A percentile compares a stretch with the other conserved stretches of the same genome.
Conservation (phyloP, 1,140 invertebrate genomes). For the Hypsibius dujardini region DNA sequence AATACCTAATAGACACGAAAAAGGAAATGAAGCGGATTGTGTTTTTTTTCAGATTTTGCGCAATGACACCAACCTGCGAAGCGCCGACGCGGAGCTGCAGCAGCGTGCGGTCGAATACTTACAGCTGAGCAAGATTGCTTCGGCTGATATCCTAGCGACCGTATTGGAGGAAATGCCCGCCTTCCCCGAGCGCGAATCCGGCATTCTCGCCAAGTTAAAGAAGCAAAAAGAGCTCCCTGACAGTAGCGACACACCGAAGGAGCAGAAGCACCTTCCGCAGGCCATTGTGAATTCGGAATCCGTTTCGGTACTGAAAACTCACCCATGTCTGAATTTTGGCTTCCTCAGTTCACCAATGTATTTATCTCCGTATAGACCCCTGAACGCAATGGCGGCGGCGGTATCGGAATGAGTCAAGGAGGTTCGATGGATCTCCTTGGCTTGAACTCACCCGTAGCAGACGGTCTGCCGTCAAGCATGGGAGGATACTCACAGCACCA, state of each 20-base stretch:
- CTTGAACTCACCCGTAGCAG: neutral
- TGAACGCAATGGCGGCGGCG: neutral
- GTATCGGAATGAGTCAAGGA: neutral
- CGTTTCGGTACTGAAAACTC: neutral
- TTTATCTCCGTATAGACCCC: neutral
- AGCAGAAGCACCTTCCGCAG: constrained; percentile 28
- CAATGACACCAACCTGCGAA: constrained; percentile 85
- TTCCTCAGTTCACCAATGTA: neutral
- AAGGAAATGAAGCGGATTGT: neutral
- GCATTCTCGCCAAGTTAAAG: constrained; percentile 74
- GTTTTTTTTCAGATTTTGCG: constrained; percentile 47
- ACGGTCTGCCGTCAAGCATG: neutral
- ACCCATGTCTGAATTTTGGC: too few relatives aligned
- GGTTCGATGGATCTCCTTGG: constrained; percentile 13
- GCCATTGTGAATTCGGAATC: constrained; percentile 26
- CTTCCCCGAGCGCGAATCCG: constrained; percentile 95
- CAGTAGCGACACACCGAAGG: constrained; percentile 27
- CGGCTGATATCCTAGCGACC: constrained; percentile 87
- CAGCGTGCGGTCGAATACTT: constrained; percentile 95
- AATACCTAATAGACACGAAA: too few relatives aligned
- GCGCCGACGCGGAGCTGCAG: constrained; percentile 92
- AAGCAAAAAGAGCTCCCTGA: constrained; percentile 63
- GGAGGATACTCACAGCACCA: neutral
- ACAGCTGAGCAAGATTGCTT: constrained; percentile 83
- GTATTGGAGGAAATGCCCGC: constrained; percentile 99